Evolutionary conservation across 2,113 vertebrate species (phyloP), one percentile per base, ranked within the genome.

Genomic region (Ellobius talpinus): DNA sequence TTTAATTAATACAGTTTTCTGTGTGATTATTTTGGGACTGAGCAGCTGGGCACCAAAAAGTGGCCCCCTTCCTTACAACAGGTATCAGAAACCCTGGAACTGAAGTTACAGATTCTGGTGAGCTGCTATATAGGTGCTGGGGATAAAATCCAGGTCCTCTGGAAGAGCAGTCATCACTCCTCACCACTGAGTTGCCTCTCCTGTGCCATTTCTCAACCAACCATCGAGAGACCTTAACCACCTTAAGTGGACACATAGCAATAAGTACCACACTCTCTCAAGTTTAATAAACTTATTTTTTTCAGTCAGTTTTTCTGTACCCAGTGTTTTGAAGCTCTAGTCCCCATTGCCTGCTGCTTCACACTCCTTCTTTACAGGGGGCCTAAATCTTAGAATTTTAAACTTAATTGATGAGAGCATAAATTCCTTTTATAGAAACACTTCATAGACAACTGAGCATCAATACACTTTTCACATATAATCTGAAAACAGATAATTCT

Each of bases 401-500:
- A 93, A 63, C 10, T 17, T n/a, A 42, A 33, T 19, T 65, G 21
- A 78, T 66, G 24, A 82, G 19, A 84, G 11, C 23, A 26, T 77
- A 77, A 33, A 58, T 91, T 91, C 85, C 14, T 42, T 66, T 66
- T 81, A 78, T 3, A 72, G 33, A 93, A 95, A 91, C 39, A 89
- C 36, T 93, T 78, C 24, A 55, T 39, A 55, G 70, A 91, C 45
- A 58, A 72, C 24, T 82, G 90, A 16, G 16, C n/a, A 87, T 82
- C 24, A 90, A 65, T 77, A 63, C 77, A 9, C 21, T 55, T 81
- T 24, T 76, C 21, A 10, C 45, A 70, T 55, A 31, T 94, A 87
- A 63, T 84, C 72, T 85, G 33, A 93, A 36, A 88, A 63, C 65
- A 66, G 63, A 78, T 16, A 33, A 79, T 85, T 85, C 77, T 82